Evolutionary conservation across 35 echinoderm and acorn worm species (phyloP).

Genomic region (Hemicentrotus pulcherrimus): DNA sequence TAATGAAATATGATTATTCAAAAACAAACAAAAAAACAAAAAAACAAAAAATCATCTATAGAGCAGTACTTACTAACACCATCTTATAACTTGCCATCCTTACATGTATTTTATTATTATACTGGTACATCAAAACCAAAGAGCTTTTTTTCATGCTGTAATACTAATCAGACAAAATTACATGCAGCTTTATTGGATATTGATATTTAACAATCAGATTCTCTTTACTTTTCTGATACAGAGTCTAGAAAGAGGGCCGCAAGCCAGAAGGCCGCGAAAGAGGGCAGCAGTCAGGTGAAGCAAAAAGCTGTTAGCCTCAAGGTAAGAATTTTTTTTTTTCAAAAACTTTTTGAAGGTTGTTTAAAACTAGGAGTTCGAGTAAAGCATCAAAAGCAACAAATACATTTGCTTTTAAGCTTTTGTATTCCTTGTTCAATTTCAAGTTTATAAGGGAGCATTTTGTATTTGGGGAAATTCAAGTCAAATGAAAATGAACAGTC

Average conservation of each 20-base stretch:
- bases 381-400: no score
- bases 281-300: constrained; percentile 40
- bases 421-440: no score
- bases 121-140: neutral
- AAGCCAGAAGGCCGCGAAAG: neutral
- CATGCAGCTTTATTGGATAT: neutral
- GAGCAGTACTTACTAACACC: neutral
- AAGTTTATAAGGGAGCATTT: no score
- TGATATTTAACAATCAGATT: neutral
- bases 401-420: no score
- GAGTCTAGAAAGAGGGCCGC: constrained; percentile 22
- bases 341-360: no score
- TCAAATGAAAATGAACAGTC: no score
- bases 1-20: no score
- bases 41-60: neutral
- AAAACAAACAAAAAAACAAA: no score
- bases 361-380: no score
- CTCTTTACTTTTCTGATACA: constrained; percentile 10
- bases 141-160: neutral
- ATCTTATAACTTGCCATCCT: neutral
- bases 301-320: neutral
- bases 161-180: neutral
- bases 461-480: no score
- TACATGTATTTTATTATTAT: neutral
- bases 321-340: neutral